These are phyloP conservation scores for Lordiphosa clarofinis DNA, from an alignment of 1,140 invertebrate species.

Conservation along the genomic window DNA sequence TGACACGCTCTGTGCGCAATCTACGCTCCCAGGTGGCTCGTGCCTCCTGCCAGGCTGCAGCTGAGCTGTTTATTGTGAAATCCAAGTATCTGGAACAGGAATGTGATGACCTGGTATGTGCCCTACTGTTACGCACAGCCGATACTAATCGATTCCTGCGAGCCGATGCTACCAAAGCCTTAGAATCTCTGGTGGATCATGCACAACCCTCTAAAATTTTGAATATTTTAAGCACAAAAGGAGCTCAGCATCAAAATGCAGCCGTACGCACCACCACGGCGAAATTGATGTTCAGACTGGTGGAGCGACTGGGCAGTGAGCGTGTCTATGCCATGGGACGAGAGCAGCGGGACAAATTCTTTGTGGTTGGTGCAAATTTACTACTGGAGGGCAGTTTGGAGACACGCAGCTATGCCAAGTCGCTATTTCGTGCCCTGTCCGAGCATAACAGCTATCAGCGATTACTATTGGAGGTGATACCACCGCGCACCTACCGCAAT, in stretches of 20 bases:
- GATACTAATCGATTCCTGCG: slow-evolving; percentile 96
- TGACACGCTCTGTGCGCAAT: slow-evolving; percentile 90
- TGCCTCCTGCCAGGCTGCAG: slow-evolving; percentile 89
- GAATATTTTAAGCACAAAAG: slow-evolving; percentile 81
- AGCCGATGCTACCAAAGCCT: slow-evolving; percentile 90
- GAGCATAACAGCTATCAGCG: slow-evolving; percentile 84
- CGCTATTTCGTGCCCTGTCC: slow-evolving; percentile 83
- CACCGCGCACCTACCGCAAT: slow-evolving; percentile 83
- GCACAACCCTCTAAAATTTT: slow-evolving; percentile 82
- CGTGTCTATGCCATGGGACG: slow-evolving; percentile 86
- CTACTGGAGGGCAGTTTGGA: slow-evolving; percentile 92
- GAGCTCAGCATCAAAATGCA: slow-evolving; percentile 90
- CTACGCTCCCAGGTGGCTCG: slow-evolving; percentile 94
- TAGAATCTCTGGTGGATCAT: slow-evolving; percentile 89
- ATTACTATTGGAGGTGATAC: slow-evolving; percentile 84
- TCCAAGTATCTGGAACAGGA: slow-evolving; percentile 90
- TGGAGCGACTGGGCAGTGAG: slow-evolving; percentile 87
- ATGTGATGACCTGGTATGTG: slow-evolving; percentile 89
- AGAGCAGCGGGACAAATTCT: slow-evolving; percentile 89
- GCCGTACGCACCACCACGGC: slow-evolving; percentile 90
- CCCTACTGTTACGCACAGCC: slow-evolving; percentile 91
- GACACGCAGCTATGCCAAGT: slow-evolving; percentile 87
- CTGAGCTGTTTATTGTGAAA: slow-evolving; percentile 87
- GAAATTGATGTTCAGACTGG: slow-evolving; percentile 86
- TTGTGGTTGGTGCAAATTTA: slow-evolving; percentile 90